Conservation (phyloP, 2,888 invertebrate genomes). For the Autographa gamma region DNA sequence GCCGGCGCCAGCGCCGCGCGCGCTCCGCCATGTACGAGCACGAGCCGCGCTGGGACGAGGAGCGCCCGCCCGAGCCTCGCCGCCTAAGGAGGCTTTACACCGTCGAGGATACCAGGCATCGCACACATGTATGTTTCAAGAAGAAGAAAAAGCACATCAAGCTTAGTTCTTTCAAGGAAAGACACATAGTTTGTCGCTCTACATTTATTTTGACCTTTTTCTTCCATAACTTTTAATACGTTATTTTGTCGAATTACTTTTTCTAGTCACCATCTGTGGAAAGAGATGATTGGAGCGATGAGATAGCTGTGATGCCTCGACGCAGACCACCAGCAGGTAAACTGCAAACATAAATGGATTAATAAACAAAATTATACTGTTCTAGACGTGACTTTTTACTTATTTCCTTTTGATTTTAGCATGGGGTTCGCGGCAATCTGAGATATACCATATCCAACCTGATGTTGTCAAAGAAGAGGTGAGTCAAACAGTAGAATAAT, state of each 20-base stretch:
- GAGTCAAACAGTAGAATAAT: slow-evolving; percentile 11
- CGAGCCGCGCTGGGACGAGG: slow-evolving; percentile 70
- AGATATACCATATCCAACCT: slow-evolving; percentile 71
- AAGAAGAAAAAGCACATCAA: background rate
- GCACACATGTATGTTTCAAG: slow-evolving; percentile 33
- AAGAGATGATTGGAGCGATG: slow-evolving; percentile 84
- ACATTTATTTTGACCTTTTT: background rate
- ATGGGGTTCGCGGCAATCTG: slow-evolving; percentile 80
- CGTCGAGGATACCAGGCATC: slow-evolving; percentile 71
- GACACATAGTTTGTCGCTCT: background rate
- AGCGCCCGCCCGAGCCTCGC: slow-evolving; percentile 52
- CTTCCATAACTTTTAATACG: background rate
- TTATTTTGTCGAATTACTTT: background rate
- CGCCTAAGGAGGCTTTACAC: slow-evolving; percentile 75
- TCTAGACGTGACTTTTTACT: background rate
- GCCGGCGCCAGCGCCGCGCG: slow-evolving; percentile 74
- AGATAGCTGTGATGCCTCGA: slow-evolving; percentile 66
- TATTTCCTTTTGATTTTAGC: slow-evolving; percentile 55
- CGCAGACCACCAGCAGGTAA: slow-evolving; percentile 72
- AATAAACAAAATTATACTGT: no score
- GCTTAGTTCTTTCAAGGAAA: background rate
- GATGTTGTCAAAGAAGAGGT: slow-evolving; percentile 77
- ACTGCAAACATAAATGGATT: background rate
- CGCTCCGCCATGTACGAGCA: slow-evolving; percentile 77
- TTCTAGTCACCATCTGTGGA: slow-evolving; percentile 80